These are phyloP conservation scores for Lasioglossum oenotherae DNA, from an alignment of 2,888 invertebrate genomes.

Conservation along the genomic window DNA sequence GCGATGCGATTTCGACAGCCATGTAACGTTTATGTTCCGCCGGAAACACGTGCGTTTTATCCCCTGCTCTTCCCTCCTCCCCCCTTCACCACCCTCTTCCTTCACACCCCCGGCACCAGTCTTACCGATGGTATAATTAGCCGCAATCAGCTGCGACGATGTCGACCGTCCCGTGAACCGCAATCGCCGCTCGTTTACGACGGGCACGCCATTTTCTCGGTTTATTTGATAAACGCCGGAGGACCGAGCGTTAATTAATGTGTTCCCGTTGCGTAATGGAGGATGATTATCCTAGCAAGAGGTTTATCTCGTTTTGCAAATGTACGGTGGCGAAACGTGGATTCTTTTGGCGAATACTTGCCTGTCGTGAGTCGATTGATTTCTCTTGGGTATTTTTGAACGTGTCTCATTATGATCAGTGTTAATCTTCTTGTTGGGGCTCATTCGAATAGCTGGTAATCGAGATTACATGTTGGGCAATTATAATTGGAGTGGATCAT, in stretches of 20 bases:
- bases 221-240: slow-evolving; percentile 19
- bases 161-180: slow-evolving; percentile 2
- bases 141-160: slow-evolving; percentile 48
- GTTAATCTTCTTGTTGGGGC: no score
- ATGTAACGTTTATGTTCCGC: slow-evolving; percentile 46
- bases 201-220: not conserved
- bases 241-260: slow-evolving; percentile 21
- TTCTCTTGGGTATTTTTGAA: not conserved
- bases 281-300: not conserved
- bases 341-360: not conserved
- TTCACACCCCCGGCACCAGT: not conserved
- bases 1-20: slow-evolving; percentile 60
- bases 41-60: slow-evolving; percentile 46
- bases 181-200: not conserved
- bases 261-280: not conserved
- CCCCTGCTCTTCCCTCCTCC: slow-evolving; percentile 15
- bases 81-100: rapidly evolving
- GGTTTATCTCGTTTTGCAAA: not conserved
- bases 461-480: no score
- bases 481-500: no score
- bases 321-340: not conserved
- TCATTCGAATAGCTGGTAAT: no score
- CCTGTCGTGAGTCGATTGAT: not conserved
- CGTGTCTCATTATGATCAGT: not conserved
- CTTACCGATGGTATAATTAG: slow-evolving; percentile 56